phyloP scores from a whole-genome alignment of 2,888 invertebrate genomes.

The Epistrophe eligans region DNA sequence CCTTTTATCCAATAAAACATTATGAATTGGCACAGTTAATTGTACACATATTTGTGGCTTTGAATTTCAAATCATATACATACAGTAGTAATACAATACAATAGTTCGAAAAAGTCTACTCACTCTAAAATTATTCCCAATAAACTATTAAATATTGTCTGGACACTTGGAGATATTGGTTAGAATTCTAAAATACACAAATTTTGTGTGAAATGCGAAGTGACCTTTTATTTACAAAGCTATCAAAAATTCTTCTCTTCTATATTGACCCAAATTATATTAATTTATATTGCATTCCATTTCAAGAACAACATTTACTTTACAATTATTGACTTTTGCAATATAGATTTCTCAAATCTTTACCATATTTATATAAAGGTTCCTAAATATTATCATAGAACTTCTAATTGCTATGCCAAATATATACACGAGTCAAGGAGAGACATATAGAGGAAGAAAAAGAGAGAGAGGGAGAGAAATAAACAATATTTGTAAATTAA shows the following conservation, averaged over 20 bases:
- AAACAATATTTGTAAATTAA: constrained; percentile 7
- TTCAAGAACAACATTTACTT: background rate
- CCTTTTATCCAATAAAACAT: background rate
- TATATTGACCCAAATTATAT: background rate
- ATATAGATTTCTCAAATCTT: background rate
- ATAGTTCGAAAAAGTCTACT: background rate
- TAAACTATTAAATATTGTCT: background rate
- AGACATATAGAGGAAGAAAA: background rate
- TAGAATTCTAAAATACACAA: background rate
- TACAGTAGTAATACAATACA: background rate
- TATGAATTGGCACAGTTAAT: background rate
- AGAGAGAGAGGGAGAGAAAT: background rate
- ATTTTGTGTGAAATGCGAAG: constrained; percentile 25
- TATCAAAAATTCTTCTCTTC: background rate
- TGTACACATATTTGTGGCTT: background rate
- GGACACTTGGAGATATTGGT: background rate
- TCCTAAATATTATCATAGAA: background rate
- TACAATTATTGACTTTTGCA: background rate
- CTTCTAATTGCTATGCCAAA: background rate
- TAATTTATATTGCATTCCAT: background rate
- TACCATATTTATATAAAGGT: background rate
- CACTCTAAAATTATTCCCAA: background rate
- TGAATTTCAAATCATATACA: background rate
- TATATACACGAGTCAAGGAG: background rate
- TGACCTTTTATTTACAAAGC: constrained; percentile 19